These are phyloP conservation scores for Carcharodon carcharias DNA, from an alignment of 2,797 vertebrate species.

Conservation along the genomic window DNA sequence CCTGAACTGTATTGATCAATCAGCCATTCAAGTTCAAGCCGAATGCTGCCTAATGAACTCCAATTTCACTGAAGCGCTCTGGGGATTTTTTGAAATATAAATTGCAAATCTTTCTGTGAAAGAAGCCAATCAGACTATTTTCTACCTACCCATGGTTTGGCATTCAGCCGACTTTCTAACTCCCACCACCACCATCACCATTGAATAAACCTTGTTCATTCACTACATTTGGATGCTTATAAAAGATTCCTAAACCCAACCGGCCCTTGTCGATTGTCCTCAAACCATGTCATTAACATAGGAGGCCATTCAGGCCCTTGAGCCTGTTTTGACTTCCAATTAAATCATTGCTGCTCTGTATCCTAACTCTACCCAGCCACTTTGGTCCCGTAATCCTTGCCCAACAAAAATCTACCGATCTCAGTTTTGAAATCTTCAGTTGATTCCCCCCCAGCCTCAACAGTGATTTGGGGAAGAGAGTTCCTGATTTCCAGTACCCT, in stretches of 20 bases:
- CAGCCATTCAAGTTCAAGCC: neutral
- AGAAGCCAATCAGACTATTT: neutral
- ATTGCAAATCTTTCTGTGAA: neutral
- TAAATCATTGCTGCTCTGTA: neutral
- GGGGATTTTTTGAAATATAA: neutral
- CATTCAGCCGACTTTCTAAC: neutral
- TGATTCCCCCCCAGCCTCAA: neutral
- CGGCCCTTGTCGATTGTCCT: neutral
- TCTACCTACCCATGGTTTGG: neutral
- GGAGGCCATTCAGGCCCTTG: neutral
- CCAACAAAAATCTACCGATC: neutral
- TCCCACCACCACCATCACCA: neutral
- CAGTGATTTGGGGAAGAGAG: neutral
- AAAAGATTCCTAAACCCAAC: neutral
- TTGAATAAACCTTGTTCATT: neutral
- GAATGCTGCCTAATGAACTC: neutral
- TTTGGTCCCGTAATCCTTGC: neutral
- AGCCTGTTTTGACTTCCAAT: neutral
- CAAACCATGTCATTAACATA: neutral
- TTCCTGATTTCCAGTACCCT: neutral
- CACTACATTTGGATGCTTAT: no score
- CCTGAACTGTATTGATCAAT: no score
- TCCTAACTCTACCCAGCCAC: neutral
- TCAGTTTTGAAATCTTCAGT: neutral
- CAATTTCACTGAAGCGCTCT: neutral